Base-by-base conservation (phyloP, 2,113 vertebrate genomes). In the Chauna torquata region DNA sequence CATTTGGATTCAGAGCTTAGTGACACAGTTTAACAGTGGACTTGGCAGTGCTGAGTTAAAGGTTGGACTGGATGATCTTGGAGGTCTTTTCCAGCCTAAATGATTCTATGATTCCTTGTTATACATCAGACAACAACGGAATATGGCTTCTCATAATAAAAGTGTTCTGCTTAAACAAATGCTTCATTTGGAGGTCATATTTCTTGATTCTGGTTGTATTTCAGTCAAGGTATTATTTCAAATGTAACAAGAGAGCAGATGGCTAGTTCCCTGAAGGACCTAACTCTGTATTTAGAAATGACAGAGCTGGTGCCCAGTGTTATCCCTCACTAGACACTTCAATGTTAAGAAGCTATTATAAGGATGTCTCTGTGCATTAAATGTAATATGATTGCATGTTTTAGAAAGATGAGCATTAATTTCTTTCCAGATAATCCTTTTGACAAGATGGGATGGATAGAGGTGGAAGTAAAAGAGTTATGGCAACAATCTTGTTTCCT, bases 291-390 rank as follows among this genome's bases (percentile, higher is more conserved):
- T 80, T 93, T 83, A 45, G 7, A 47, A 24, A 45, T 1, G 3
- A 52, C 0, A 0, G 23, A 80, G 13, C 18, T 75, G n/a, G 58
- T 62, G 20, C 3, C 6, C 7, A 27, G 0, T 72, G 20, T 79
- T 62, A 68, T 52, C 11, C 24, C 16, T 76, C 28, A 38, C 9
- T 20, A 71, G 12, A 40, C 12, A 57, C 2, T 25, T 30, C 5
- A 16, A 27, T 45, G 14, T 55, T 82, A 68, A 65, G 12, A 86
- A 82, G 7, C 24, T 71, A 16, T 74, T 62, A 28, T 11, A 22
- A 77, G 40, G 34, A 58, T 30, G 1, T 8, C 8, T 69, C n/a
- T 79, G 4, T 9, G 2, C 27, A 62, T 66, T 82, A 85, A 76
- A 40, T 45, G n/a, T 47, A 82, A 59, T 79, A 78, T 38, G 10